Evolutionary conservation across 1,140 invertebrate species (phyloP), one percentile per base, ranked within the genome.

Genomic region (Apis mellifera): DNA sequence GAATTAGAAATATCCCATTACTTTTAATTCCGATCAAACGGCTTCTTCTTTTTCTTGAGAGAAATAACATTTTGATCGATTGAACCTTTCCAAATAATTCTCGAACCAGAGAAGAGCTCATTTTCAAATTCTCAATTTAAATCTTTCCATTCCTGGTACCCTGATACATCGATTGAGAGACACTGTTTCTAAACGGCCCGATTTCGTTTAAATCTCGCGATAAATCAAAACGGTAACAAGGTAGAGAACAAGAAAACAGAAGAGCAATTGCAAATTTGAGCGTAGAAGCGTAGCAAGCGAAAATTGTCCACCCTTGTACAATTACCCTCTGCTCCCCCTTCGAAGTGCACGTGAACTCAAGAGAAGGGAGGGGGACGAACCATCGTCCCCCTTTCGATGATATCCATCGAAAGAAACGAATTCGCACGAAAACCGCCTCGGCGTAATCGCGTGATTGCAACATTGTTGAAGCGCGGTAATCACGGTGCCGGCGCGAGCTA

Each of bases 361-460:
- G 19, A n/a, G n/a, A n/a, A n/a, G n/a, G n/a, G n/a, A n/a, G 26
- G 57, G 50, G 66, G 55, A 15, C 72, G 48, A 55, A 48, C 23
- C n/a, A 75, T 59, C 64, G 26, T 1, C 17, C 54, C 1, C 21
- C n/a, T n/a, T n/a, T n/a, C 55, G 13, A 78, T n/a, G 66, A 83
- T 55, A 71, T 62, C 48, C 50, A 71, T 71, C 74, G 75, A 78
- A 71, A 64, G 50, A 57, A 64, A 57, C 59, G 83, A 87, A 83
- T 87, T 87, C 80, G 75, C 84, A 76, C 76, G 84, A 80, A 83
- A 82, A 55, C 75, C n/a, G 42, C 48, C 52, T 62, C 59, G 12
- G 54, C 70, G 64, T 69, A 83, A 81, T 87, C 81, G 84, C 86
- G 80, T 84, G 86, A 87, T 87, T 83, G 86, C 84, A 84, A 86